Evolutionary conservation across 2,888 invertebrate species (phyloP).

Genomic region (Cheilosia variabilis): DNA sequence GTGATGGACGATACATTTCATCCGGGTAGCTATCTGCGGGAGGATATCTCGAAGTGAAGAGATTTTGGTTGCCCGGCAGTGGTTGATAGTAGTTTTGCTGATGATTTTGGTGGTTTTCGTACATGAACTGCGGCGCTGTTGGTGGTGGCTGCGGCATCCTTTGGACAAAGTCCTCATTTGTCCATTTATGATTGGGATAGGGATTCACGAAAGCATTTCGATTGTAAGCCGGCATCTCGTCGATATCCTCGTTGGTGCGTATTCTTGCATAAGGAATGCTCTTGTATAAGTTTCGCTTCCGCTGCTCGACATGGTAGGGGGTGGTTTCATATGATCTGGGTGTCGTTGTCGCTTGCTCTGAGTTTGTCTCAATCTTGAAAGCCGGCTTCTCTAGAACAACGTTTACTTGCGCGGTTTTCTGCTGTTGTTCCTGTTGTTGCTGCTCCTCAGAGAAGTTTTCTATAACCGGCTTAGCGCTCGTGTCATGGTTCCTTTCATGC

Average conservation of each 20-base stretch:
- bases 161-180: slow-evolving; percentile 35
- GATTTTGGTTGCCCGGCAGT: slow-evolving; percentile 2
- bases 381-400: slow-evolving; percentile 33
- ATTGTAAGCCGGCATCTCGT: slow-evolving; percentile 20
- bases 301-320: slow-evolving; percentile 87
- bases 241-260: slow-evolving; percentile 51
- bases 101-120: slow-evolving; percentile 46
- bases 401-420: slow-evolving; percentile 16
- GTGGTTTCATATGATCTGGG: slow-evolving; percentile 84
- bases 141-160: slow-evolving; percentile 1
- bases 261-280: slow-evolving; percentile 45
- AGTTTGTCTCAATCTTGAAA: slow-evolving; percentile 14
- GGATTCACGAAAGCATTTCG: slow-evolving; percentile 58
- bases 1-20: slow-evolving; percentile 79
- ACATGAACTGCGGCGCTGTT: slow-evolving; percentile 23
- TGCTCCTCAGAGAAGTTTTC: slow-evolving; percentile 79
- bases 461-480: slow-evolving; percentile 84
- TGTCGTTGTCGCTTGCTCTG: slow-evolving; percentile 15
- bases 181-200: slow-evolving; percentile 56
- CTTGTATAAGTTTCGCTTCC: slow-evolving; percentile 81
- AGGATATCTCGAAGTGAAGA: slow-evolving; percentile 34
- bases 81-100: slow-evolving; percentile 40
- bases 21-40: slow-evolving; percentile 80
- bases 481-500: background rate
- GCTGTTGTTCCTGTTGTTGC: slow-evolving; percentile 22